A percentile compares a stretch with the other conserved stretches of the same genome.
Evolutionary conservation across 2,797 vertebrate genomes (phyloP).

Genomic region (Pagetopsis macropterus): DNA sequence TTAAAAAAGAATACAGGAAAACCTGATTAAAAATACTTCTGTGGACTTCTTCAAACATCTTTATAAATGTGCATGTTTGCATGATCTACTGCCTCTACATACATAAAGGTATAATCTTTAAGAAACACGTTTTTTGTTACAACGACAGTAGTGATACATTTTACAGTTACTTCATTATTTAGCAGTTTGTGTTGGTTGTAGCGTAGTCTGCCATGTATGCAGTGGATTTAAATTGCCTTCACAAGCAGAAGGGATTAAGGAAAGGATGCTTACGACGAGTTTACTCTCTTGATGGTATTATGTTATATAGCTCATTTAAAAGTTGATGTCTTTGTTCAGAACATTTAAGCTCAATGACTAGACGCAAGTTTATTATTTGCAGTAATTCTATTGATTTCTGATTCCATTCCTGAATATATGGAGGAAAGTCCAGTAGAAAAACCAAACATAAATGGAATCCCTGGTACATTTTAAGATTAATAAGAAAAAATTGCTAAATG

Average conservation of each 20-base stretch:
- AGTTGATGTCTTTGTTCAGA: neutral
- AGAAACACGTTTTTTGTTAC: neutral
- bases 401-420: neutral
- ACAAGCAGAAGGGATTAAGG: neutral
- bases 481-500: neutral
- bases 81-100: neutral
- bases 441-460: neutral
- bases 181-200: neutral
- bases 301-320: slow-evolving; percentile 4
- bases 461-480: neutral
- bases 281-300: neutral
- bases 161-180: neutral
- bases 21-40: neutral
- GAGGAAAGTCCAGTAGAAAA: neutral
- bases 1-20: slow-evolving; percentile 21
- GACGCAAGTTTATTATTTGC: neutral
- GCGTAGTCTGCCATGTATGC: neutral
- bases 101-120: neutral
- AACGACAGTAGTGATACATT: neutral
- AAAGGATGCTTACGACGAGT: neutral
- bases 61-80: neutral
- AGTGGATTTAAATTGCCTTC: neutral
- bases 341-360: neutral
- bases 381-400: neutral
- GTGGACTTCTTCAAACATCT: neutral